Evolutionary conservation across 2,113 vertebrate species (phyloP), one percentile per base, ranked within the genome.

Genomic region (Sander lucioperca): DNA sequence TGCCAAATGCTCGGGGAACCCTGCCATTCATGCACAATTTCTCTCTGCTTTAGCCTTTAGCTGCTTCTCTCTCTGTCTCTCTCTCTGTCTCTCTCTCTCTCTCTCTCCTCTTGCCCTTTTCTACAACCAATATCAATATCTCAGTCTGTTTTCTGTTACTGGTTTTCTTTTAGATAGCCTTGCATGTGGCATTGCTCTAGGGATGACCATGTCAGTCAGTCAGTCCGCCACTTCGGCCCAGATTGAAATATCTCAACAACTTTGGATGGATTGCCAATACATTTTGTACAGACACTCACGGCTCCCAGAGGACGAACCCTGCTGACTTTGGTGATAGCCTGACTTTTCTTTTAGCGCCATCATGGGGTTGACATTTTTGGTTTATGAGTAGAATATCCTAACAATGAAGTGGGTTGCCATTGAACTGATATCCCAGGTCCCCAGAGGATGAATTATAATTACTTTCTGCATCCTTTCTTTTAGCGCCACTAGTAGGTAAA

Each of bases 11-110:
- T 45, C 9, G 70, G 83, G 74, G 73, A 84, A 84, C 67, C 84
- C 84, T 83, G 80, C 80, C 81, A 85, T 66, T 81, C 64, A 79
- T 77, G 61, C 86, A 88, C 62, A 23, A 54, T 75, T 88, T 84
- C 80, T 85, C 63, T 77, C 58, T 54, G 59, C 71, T 83, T 39
- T 25, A 58, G 74, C 76, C 67, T 82, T 66, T 25, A 78, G 79
- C 77, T 54, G 16, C 47, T 36, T 10, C 27, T 33, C 39, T 76
- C 45, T 18, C 18, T 30, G 19, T 39, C 54, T 9, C 27, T 30
- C 36, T 73, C 51, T 13, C 16, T 9, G n/a, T 30, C 36, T 73
- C 51, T 16, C 16, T 27, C 25, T 50, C 36, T 73, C 51, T 16
- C 16, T 36, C 25, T 50, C 27, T 6, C 27, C 33, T 73, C 27